A percentile compares a stretch with the other conserved stretches of the same genome.
Conservation (phyloP, 2,888 invertebrate genomes). For the Mythimna albipuncta region DNA sequence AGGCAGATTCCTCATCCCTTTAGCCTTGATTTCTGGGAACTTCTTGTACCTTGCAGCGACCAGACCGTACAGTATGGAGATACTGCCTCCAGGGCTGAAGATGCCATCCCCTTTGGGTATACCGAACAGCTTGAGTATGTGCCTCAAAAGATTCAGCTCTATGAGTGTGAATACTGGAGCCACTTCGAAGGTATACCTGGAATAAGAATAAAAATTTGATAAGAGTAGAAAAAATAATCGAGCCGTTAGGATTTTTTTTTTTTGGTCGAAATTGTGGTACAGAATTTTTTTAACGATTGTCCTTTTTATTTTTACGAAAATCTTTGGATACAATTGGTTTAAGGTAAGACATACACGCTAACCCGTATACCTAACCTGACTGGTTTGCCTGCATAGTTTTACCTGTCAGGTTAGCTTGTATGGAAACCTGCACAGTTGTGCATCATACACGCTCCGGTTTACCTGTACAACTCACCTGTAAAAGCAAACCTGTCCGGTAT, state of each 20-base stretch:
- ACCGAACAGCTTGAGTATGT: constrained; percentile 91
- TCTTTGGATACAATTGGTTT: neutral
- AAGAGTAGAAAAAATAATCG: neutral
- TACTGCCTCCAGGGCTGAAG: constrained; percentile 95
- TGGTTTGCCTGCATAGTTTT: too few relatives aligned
- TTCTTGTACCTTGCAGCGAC: constrained; percentile 93
- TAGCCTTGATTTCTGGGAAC: constrained; percentile 93
- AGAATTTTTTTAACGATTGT: neutral
- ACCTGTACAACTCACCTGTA: too few relatives aligned
- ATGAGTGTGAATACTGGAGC: constrained; percentile 95
- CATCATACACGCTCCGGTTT: too few relatives aligned
- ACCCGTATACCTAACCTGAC: too few relatives aligned
- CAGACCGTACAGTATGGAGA: constrained; percentile 95
- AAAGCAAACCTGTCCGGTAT: too few relatives aligned
- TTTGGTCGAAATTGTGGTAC: too few relatives aligned
- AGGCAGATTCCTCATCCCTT: constrained; percentile 91
- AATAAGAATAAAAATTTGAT: constrained; percentile 44
- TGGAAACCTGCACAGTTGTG: too few relatives aligned
- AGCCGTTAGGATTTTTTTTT: too few relatives aligned
- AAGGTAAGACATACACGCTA: too few relatives aligned
- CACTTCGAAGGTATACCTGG: constrained; percentile 95
- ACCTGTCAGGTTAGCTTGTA: too few relatives aligned
- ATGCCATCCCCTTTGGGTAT: constrained; percentile 94
- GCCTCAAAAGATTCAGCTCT: constrained; percentile 92
- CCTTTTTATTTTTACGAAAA: neutral